Percentiles rank a stretch among this genome's conserved stretches.
Evolutionary conservation across 1,140 invertebrate genomes (phyloP).

Genomic region (Ditylenchus dipsaci): DNA sequence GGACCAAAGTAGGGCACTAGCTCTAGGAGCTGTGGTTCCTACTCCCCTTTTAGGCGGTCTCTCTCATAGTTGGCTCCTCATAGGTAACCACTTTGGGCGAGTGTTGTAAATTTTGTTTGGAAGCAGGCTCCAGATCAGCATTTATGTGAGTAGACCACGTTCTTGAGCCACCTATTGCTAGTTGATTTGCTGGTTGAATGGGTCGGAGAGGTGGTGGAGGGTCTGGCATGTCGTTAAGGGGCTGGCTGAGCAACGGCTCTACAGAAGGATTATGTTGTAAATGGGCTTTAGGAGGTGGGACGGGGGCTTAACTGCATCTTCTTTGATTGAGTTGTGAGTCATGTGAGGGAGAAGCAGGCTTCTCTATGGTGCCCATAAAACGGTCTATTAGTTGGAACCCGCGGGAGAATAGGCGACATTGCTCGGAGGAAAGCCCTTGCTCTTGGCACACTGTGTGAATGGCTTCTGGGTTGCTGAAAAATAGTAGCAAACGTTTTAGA

Average conservation of each 20-base stretch:
- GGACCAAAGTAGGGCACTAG: neutral
- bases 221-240: neutral
- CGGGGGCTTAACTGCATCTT: neutral
- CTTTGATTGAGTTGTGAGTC: neutral
- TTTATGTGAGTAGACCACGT: constrained; percentile 19
- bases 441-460: constrained; percentile 50
- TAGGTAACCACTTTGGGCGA: too few relatives aligned
- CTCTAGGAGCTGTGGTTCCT: too few relatives aligned
- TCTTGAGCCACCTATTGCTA: constrained; percentile 5
- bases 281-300: neutral
- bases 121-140: neutral
- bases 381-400: constrained; percentile 55
- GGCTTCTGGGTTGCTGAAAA: constrained; percentile 52
- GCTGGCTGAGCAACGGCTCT: neutral
- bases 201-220: neutral
- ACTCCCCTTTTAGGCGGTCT: too few relatives aligned
- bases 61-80: too few relatives aligned
- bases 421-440: constrained; percentile 43
- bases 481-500: too few relatives aligned
- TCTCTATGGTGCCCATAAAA: constrained; percentile 39
- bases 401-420: constrained; percentile 48
- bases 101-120: too few relatives aligned
- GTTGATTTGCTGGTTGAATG: neutral
- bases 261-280: neutral
- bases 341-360: neutral